phyloP scores from a whole-genome alignment of 2,113 vertebrate species.

The Notarius lentiginosus region DNA sequence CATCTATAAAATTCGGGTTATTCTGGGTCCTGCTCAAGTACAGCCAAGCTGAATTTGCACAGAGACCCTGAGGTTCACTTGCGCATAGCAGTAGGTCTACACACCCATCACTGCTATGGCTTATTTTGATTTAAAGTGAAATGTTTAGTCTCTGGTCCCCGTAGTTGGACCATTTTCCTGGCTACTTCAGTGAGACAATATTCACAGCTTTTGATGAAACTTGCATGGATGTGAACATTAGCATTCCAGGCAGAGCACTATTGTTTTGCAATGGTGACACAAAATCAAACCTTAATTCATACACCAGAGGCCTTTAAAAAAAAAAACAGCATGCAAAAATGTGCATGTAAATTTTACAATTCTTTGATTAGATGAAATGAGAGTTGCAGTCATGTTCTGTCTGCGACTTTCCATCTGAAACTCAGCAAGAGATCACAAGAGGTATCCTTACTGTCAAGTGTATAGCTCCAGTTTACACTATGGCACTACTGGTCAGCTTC shows the following conservation, averaged over 20 bases:
- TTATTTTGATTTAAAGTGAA: neutral
- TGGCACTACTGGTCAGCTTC: neutral
- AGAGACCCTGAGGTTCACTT: neutral
- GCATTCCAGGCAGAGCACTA: conserved; percentile 15
- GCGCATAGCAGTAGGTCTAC: neutral
- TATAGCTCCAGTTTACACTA: conserved; percentile 13
- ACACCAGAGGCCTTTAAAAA: neutral
- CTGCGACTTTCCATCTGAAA: neutral
- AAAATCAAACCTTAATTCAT: neutral
- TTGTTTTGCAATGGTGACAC: neutral
- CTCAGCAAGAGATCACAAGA: conserved; percentile 22
- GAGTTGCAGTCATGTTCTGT: neutral
- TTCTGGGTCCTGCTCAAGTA: neutral
- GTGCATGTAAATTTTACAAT: neutral
- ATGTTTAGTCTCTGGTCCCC: neutral
- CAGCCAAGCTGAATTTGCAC: neutral
- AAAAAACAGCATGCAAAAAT: neutral
- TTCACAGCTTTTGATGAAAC: neutral
- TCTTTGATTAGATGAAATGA: neutral
- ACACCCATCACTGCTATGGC: neutral
- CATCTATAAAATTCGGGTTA: neutral
- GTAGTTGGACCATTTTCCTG: neutral
- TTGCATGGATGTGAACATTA: conserved; percentile 32
- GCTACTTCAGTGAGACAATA: neutral
- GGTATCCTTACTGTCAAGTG: neutral